These are phyloP conservation scores for Nephrotoma guestfalica DNA, from an alignment of 2,888 invertebrate genomes.

Conservation along the genomic window DNA sequence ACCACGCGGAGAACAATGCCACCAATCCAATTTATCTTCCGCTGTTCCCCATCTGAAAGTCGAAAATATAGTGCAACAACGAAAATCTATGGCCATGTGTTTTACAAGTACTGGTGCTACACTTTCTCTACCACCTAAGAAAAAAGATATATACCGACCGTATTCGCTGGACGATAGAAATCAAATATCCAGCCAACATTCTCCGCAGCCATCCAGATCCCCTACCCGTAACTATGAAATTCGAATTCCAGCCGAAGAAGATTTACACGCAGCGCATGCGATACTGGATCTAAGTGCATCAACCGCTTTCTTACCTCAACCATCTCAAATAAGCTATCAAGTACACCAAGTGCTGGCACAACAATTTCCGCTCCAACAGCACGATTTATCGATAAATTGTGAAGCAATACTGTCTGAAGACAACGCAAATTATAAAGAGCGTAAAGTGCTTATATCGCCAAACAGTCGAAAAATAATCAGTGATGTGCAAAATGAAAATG, in stretches of 20 bases:
- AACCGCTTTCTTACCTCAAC: slow-evolving; percentile 54
- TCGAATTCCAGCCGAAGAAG: slow-evolving; percentile 59
- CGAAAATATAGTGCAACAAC: slow-evolving; percentile 17
- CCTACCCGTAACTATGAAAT: slow-evolving; percentile 35
- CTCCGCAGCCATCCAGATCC: slow-evolving; percentile 28
- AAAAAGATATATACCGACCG: slow-evolving; percentile 81
- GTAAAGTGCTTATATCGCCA: neutral
- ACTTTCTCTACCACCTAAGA: slow-evolving; percentile 72
- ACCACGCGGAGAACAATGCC: slow-evolving; percentile 10
- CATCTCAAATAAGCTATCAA: slow-evolving; percentile 20
- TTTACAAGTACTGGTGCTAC: slow-evolving; percentile 76
- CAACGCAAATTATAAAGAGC: neutral
- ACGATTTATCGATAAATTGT: neutral
- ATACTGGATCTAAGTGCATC: slow-evolving; percentile 81
- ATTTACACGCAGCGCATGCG: slow-evolving; percentile 75
- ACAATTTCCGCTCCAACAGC: neutral
- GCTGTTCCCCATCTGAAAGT: neutral
- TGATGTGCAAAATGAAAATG: slow-evolving; percentile 28
- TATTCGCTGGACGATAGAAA: slow-evolving; percentile 64
- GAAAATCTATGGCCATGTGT: slow-evolving; percentile 67
- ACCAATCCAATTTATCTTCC: slow-evolving; percentile 11
- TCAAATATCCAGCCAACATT: slow-evolving; percentile 12
- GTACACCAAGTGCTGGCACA: neutral
- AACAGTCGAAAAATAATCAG: neutral
- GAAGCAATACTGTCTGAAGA: neutral